Base-by-base conservation (phyloP, 2,888 invertebrate genomes). In the Hybos culiciformis region DNA sequence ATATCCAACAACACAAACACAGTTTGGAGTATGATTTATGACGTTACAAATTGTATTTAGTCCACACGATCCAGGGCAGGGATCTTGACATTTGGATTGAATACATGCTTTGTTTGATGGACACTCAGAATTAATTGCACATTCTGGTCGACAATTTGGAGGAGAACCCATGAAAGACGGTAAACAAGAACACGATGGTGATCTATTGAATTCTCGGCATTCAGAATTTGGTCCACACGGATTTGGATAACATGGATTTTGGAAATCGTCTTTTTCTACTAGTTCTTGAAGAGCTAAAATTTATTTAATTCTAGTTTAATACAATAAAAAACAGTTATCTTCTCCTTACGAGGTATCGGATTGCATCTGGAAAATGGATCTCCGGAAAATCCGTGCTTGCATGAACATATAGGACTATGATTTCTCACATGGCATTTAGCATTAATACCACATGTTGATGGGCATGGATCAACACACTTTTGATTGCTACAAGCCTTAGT, bases 1-100 rank as follows among this genome's bases (percentile, higher is more conserved):
- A 44, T 66, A 72, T 15, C 70, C 71, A 50, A 70, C 70, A n/a
- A 70, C 64, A 55, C 83, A 83, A 7, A 73, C 68, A 56, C 83
- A 84, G 15, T 75, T 73, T 4, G 82, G 81, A 29, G 72, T 72
- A 53, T 83, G 83, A 56, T 77, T 79, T 46, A 79, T 74, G n/a
- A 82, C 78, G 45, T 67, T 69, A 59, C 81, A 77, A 47, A 72
- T 54, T 50, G 83, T 74, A 2, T 2, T n/a, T 50, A 74, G 57
- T 38, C 82, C 81, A 56, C 83, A 87, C 2, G 80, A 80, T 8
- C 84, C 85, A 12, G 82, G 83, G 54, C 86, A 87, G 18, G 85
- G 85, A 61, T 86, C 83, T 51, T 66, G 69, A 60, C 87, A 87
- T 59, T 74, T 81, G 56, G 80, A 77, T 51, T 78, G 77, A 39